These are phyloP conservation scores for Pectinophora gossypiella DNA, from an alignment of 1,140 invertebrate genomes.

Conservation along the genomic window DNA sequence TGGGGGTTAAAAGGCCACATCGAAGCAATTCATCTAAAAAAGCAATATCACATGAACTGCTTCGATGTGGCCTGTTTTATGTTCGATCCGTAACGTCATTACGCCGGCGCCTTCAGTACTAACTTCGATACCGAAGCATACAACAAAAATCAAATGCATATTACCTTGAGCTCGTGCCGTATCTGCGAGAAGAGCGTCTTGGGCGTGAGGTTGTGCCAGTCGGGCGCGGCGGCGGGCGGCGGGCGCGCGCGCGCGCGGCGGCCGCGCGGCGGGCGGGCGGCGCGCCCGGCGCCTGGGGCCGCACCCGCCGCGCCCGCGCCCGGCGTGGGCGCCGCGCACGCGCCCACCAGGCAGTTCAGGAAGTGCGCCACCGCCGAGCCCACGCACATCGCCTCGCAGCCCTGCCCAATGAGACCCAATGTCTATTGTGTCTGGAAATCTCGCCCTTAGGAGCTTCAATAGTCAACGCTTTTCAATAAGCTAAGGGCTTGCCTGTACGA, in stretches of 20 bases:
- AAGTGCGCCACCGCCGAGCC: constrained; percentile 95
- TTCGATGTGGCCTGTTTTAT: no score
- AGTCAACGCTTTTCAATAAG: no score
- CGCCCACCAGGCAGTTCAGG: constrained; percentile 94
- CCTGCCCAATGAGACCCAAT: constrained; percentile 80
- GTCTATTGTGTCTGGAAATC: no score
- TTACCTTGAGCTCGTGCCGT: constrained; percentile 85
- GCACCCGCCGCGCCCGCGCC: constrained; percentile 73
- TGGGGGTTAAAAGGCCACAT: no score
- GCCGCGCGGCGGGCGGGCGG: constrained; percentile 57
- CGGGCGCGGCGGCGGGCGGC: constrained; percentile 78
- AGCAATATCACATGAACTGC: no score
- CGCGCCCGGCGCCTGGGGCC: constrained; percentile 14
- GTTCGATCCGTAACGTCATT: no score
- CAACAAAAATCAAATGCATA: no score
- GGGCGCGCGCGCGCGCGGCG: constrained; percentile 45
- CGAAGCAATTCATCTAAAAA: no score
- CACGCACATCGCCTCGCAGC: constrained; percentile 88
- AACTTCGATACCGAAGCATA: no score
- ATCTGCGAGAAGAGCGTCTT: constrained; percentile 92
- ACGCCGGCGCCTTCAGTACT: no score
- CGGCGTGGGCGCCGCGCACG: constrained; percentile 80
- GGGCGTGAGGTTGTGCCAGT: constrained; percentile 92
- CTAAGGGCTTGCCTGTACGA: no score
- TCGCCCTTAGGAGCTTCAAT: no score